Base-by-base conservation (phyloP, 2,888 invertebrate genomes). In the Capitulum mitella region DNA sequence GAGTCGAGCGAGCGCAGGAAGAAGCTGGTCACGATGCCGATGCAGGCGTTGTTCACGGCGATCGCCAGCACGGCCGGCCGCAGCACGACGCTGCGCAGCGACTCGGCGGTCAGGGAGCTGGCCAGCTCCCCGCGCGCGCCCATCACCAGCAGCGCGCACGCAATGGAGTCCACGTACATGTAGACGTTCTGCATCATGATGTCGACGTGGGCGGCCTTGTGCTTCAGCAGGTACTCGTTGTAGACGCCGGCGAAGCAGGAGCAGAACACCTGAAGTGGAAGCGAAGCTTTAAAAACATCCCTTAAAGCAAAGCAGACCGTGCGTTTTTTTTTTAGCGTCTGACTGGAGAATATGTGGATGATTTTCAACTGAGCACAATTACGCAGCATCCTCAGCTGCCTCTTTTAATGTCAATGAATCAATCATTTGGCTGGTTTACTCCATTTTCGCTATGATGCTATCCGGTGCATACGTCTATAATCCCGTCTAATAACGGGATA, bases 211-310 rank as follows among this genome's bases (percentile, higher is more conserved):
- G 91, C 90, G 32, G 94, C 94, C 83, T 91, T 90, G 80, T 92
- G 92, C 87, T 97, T 97, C 6, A 98, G 87, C 78, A 98, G 88
- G 86, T 94, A 95, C 85, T 98, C 97, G 85, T 97, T 97, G 86
- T 97, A 98, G 5, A 97, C 97, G 12, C 97, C 97, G 0, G 97
- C 97, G 80, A 96, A 87, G 83, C 97, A 97, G 0, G 97, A 97
- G 84, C 93, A 96, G 82, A 95, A 89, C 78, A 93, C 92, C 89
- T 97, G 92, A n/a, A n/a, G n/a, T n/a, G n/a, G n/a, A n/a, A n/a
- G n/a, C n/a, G n/a, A n/a, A n/a, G n/a, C n/a, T n/a, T n/a, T n/a
- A n/a, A n/a, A n/a, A n/a, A n/a, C n/a, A n/a, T n/a, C n/a, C n/a
- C n/a, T n/a, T n/a, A n/a, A n/a, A n/a, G n/a, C n/a, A n/a, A n/a